Evolutionary conservation across 1,140 invertebrate genomes (phyloP).

Genomic region (Heterodera schachtii): DNA sequence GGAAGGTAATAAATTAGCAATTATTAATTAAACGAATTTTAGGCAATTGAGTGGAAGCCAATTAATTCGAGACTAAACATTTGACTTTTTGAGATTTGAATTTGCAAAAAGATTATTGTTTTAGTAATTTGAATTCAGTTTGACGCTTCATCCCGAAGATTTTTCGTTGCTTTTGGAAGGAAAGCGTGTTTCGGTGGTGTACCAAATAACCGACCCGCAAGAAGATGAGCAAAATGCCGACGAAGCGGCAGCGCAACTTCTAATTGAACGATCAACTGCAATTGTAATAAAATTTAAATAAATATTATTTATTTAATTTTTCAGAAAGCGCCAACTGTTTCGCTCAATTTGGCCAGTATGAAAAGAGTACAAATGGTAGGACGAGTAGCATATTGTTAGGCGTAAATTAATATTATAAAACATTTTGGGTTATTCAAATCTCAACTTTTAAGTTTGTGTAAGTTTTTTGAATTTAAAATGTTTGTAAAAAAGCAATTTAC

Average conservation of each 20-base stretch:
- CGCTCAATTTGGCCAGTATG: neutral
- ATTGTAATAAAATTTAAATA: neutral
- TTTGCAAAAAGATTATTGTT: neutral
- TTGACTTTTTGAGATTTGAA: neutral
- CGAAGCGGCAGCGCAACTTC: neutral
- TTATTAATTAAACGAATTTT: no score
- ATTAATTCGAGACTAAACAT: no score
- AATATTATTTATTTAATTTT: neutral
- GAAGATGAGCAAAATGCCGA: neutral
- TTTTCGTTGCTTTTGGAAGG: neutral
- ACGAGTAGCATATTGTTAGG: no score
- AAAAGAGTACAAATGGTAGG: neutral
- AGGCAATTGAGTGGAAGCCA: no score
- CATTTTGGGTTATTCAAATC: no score
- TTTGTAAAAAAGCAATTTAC: no score
- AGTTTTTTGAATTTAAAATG: no score
- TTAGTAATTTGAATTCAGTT: no score
- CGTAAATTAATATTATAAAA: no score
- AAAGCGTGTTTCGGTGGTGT: neutral
- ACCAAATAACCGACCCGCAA: neutral
- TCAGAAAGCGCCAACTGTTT: neutral
- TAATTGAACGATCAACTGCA: neutral
- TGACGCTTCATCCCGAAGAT: neutral
- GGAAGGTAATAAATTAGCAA: neutral
- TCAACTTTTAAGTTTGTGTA: no score